Base-by-base conservation (phyloP, 1,140 invertebrate species). In the Diploscapter pachys region DNA sequence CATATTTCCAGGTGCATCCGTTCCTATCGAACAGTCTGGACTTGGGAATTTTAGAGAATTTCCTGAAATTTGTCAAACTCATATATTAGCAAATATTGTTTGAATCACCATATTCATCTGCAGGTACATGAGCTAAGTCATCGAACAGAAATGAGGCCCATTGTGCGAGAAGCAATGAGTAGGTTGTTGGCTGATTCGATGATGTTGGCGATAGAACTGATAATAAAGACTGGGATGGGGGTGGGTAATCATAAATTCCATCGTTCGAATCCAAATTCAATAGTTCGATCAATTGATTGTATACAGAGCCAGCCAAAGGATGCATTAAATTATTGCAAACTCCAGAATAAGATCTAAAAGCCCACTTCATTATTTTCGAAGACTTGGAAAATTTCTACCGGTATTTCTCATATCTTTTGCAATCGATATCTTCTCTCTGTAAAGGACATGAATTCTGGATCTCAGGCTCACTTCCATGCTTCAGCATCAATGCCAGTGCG, bases 291-390 rank as follows among this genome's bases (percentile, higher is more conserved):
- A 91, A 93, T 4, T 91, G 89, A 31, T 91, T 91, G 87, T 93
- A 90, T 3, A 91, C 89, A 48, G 91, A 90, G 0, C 94, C 94
- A 91, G 93, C 94, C 9, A 90, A 89, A 4, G 93, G 90, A 85
- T 95, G 91, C 56, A 92, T 89, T 0, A 96, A 91, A 86, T 98
- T 98, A 87, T 98, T 98, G 86, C 96, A 98, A 82, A 92, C 91
- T 0, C 93, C 96, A 59, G 91, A 92, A 11, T 91, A 90, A 51
- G 91, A 91, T 63, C 95, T 70, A 51, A 9, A 71, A 31, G 31
- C 31, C 2, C 31, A 2, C 9, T 52, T 1, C 49, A 66, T n/a
- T 31, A 31, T 31, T 31, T 31, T 31, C 31, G 31, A 31, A 31
- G 31, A 31, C 31, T 31, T 31, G 31, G 31, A 31, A 31, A 31